phyloP scores from a whole-genome alignment of 2,113 vertebrate genomes.

The Heterocephalus glaber region DNA sequence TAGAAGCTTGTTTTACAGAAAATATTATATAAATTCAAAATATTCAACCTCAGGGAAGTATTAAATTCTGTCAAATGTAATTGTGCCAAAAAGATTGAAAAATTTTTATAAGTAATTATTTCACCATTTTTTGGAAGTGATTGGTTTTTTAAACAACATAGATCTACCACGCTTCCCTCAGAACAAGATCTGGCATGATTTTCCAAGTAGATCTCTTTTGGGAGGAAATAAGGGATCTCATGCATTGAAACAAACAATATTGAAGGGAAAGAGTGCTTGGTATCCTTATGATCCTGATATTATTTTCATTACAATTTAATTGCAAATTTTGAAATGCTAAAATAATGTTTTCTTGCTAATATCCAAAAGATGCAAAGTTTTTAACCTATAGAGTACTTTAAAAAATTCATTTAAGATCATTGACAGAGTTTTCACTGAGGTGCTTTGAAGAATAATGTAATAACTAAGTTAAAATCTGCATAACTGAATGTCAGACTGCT shows the following conservation, averaged over 20 bases:
- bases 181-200: background rate
- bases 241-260: background rate
- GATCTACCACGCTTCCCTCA: background rate
- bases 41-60: background rate
- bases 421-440: conserved; percentile 54
- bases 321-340: background rate
- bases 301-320: background rate
- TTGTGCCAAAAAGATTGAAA: background rate
- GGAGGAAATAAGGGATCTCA: background rate
- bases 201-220: background rate
- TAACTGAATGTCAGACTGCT: conserved; percentile 55
- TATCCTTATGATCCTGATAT: background rate
- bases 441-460: conserved; percentile 62
- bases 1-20: background rate
- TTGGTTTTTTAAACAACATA: background rate
- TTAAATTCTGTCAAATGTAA: background rate
- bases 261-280: background rate
- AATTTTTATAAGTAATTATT: background rate
- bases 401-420: conserved; percentile 43
- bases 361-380: conserved; percentile 24
- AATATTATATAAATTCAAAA: background rate
- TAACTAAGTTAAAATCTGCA: conserved; percentile 42
- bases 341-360: background rate
- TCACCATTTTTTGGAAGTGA: background rate
- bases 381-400: conserved; percentile 48